Evolutionary conservation across 2,113 vertebrate species (phyloP), one percentile per base, ranked within the genome.

Genomic region (Ascaphus truei): DNA sequence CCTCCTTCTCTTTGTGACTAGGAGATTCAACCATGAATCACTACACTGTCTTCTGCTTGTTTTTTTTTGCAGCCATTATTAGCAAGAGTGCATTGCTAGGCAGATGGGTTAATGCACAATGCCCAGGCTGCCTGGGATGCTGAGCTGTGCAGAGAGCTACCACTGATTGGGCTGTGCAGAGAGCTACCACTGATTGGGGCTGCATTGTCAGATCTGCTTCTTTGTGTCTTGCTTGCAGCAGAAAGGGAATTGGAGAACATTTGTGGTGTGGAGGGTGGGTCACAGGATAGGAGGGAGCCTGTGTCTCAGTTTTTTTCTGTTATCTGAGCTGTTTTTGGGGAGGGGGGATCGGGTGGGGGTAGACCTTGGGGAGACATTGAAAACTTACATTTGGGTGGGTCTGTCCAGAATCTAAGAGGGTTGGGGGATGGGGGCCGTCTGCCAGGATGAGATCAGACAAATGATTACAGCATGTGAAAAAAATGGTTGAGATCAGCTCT

Each of bases 361-460:
- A 47, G 55, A 60, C 66, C 66, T 68, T 59, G 55, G 66, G 66
- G 66, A 68, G 66, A 68, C 55, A 68, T 68, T 68, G 55, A 68
- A 55, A 50, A 68, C 66, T 68, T 68, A 26, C 55, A 68, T 68
- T 59, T 68, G 55, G 66, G 66, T 59, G 55, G 66, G 55, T 62
- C 41, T 33, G 41, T 18, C 8, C 23, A 47, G 55, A 10, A 69
- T 69, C 41, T 33, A 45, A 30, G 43, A 27, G 22, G 20, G 31
- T 25, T 31, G 39, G 31, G 52, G 53, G 43, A 16, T 13, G 36
- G 63, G 25, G 41, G 12, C 9, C 20, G 41, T 48, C 26, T 48
- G 26, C 26, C 26, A 31, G 26, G 60, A 41, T 51, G 66, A 60
- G 56, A 69, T 60, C 67, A 69, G 67, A 69, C 67, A 52, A 69